These are phyloP conservation scores for Muscidifurax raptorellus DNA, from an alignment of 1,140 invertebrate genomes.

Conservation along the genomic window DNA sequence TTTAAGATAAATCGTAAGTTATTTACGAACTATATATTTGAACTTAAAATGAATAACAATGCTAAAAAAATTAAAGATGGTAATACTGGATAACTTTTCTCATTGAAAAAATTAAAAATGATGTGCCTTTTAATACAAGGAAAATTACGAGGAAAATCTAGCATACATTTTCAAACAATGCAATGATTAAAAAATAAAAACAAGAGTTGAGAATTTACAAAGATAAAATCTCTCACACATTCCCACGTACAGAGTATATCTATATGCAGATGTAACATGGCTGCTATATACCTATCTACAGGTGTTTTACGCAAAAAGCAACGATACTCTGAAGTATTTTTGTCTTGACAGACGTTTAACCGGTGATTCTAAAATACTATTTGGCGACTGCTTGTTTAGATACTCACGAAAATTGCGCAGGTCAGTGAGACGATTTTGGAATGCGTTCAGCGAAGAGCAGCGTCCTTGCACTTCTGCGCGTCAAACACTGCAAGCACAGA, in stretches of 20 bases:
- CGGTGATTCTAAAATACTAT: background rate
- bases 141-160: too few species aligned
- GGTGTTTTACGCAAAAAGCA: conserved; percentile 16
- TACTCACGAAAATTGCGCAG: conserved; percentile 2
- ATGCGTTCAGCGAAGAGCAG: background rate
- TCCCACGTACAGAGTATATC: background rate
- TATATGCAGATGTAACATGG: conserved; percentile 10
- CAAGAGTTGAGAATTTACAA: background rate
- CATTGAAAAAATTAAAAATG: too few species aligned
- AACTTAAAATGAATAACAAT: too few species aligned
- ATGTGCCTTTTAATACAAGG: too few species aligned
- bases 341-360: background rate
- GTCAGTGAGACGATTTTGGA: background rate
- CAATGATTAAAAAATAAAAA: background rate
- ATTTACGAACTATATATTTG: background rate
- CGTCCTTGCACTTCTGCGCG: conserved; percentile 41
- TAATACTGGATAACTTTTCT: too few species aligned
- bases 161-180: background rate
- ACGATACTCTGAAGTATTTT: background rate
- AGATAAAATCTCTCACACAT: background rate
- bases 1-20: background rate
- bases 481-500: conserved; percentile 14
- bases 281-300: conserved; percentile 33
- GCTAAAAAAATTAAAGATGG: too few species aligned
- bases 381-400: background rate